These are phyloP conservation scores for Lepilemur ruficaudatus DNA, from an alignment of 2,797 vertebrate species.

Conservation along the genomic window DNA sequence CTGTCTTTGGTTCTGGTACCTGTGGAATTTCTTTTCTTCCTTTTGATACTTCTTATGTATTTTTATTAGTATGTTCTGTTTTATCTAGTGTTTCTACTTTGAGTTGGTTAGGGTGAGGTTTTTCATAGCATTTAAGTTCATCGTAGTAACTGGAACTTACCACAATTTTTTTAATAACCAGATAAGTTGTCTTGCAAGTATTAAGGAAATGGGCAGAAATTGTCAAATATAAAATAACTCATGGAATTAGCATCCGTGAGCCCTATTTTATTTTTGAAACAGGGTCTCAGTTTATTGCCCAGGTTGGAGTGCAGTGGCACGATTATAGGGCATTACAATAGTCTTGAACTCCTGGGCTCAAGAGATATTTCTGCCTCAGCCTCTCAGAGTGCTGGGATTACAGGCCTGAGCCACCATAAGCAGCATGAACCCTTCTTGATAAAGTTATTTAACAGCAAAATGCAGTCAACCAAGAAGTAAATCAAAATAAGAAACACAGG, in stretches of 20 bases:
- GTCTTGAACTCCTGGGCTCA: no score
- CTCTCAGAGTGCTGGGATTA: no score
- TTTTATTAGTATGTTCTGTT: neutral
- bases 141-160: neutral
- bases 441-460: neutral
- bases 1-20: neutral
- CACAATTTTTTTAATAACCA: neutral
- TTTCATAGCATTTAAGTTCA: neutral
- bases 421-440: neutral
- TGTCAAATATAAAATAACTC: neutral
- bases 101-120: neutral
- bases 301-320: no score
- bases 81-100: neutral
- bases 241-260: neutral
- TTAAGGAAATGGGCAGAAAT: neutral
- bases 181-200: neutral
- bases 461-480: neutral
- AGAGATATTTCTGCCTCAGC: no score
- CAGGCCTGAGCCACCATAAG: no score
- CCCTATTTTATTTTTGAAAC: no score
- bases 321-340: no score
- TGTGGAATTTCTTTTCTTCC: neutral
- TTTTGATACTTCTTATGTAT: neutral
- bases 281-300: no score
- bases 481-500: neutral